Evolutionary conservation across 1,140 invertebrate species (phyloP).

Genomic region (Campoletis sonorensis): DNA sequence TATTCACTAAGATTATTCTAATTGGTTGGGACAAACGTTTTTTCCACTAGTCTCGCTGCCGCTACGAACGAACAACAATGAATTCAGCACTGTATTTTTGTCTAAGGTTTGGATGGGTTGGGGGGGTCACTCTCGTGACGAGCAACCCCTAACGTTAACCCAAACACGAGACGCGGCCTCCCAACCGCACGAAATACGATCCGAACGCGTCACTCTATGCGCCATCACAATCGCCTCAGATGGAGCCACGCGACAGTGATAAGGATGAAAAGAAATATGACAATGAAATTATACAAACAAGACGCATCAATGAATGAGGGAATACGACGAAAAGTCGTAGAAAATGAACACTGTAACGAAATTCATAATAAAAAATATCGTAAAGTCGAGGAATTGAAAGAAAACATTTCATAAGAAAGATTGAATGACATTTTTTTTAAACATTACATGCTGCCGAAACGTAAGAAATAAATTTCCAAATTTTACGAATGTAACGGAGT

Average conservation of each 20-base stretch:
- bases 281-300: neutral
- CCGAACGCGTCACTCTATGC: conserved; percentile 28
- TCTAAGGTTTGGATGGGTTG: neutral
- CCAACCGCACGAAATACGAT: conserved; percentile 1
- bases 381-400: no score
- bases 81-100: neutral
- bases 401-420: no score
- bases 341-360: neutral
- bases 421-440: no score
- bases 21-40: neutral
- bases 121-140: neutral
- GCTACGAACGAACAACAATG: neutral
- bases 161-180: conserved; percentile 15
- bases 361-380: neutral
- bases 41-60: neutral
- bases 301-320: neutral
- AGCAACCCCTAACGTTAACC: conserved; percentile 31
- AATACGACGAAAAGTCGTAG: neutral
- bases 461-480: no score
- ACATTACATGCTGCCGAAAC: no score
- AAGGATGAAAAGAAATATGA: neutral
- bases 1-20: neutral
- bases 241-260: conserved; percentile 19
- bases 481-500: no score
- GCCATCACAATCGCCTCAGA: conserved; percentile 12